phyloP scores from a whole-genome alignment of 2,113 vertebrate species.

The Sminthopsis crassicaudata region DNA sequence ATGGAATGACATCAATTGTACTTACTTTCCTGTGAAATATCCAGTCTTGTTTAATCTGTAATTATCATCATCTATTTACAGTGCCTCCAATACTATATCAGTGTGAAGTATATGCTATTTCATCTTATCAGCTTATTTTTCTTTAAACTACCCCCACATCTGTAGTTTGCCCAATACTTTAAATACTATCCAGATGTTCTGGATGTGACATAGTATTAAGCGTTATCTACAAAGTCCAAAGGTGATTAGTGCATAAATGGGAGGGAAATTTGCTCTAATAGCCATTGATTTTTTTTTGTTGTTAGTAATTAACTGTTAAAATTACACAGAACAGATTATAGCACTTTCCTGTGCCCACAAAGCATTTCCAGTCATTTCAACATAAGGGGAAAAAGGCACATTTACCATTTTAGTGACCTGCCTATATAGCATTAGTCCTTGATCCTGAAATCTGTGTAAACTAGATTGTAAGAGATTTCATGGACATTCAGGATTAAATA shows the following conservation, averaged over 20 bases:
- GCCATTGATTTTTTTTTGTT: constrained; percentile 50
- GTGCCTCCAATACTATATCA: not conserved
- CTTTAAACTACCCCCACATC: constrained; percentile 11
- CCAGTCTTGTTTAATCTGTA: constrained; percentile 30
- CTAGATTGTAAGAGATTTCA: not conserved
- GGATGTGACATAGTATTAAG: constrained; percentile 5
- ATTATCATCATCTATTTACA: not conserved
- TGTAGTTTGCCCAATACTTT: constrained; percentile 20
- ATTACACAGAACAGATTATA: constrained; percentile 35
- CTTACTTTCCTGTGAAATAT: constrained; percentile 21
- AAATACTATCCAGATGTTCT: not conserved
- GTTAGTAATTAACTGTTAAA: constrained; percentile 1
- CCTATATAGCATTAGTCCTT: constrained; percentile 52
- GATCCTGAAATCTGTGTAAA: constrained; percentile 23
- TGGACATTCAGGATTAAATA: not conserved
- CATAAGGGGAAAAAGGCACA: not conserved
- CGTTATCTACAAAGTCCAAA: constrained; percentile 54
- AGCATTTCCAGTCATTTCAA: not conserved
- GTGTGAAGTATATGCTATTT: constrained; percentile 38
- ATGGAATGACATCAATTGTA: not conserved
- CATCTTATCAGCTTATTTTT: constrained; percentile 8
- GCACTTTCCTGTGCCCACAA: not conserved
- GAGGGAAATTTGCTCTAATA: constrained; percentile 24
- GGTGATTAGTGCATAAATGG: constrained; percentile 51
- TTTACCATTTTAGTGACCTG: constrained; percentile 8